Evolutionary conservation across 2,113 vertebrate genomes (phyloP).

Genomic region (Rhinoptilus africanus): DNA sequence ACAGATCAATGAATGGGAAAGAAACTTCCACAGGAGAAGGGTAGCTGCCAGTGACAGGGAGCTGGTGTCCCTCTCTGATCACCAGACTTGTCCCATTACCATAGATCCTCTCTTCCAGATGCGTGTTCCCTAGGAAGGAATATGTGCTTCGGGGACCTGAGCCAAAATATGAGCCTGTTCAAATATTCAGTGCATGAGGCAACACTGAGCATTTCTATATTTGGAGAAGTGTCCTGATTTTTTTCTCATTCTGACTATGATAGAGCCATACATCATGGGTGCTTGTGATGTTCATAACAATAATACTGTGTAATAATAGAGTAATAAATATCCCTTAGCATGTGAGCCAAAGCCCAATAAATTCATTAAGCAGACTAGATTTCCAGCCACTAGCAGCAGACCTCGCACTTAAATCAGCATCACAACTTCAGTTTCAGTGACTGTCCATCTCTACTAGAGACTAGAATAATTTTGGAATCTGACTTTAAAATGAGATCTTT

Average conservation of each 20-base stretch:
- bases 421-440: neutral
- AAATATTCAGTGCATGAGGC: neutral
- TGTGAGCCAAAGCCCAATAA: neutral
- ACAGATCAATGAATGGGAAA: neutral
- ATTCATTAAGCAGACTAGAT: neutral
- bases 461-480: neutral
- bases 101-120: neutral
- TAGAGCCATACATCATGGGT: neutral
- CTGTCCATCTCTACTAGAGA: neutral
- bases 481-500: neutral
- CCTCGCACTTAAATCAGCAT: neutral
- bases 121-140: neutral
- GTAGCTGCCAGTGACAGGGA: neutral
- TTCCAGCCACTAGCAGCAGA: neutral
- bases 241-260: neutral
- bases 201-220: conserved; percentile 20
- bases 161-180: neutral
- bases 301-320: neutral
- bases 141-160: neutral
- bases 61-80: neutral
- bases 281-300: neutral
- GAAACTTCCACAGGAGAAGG: neutral
- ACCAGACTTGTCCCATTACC: neutral
- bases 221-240: neutral
- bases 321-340: conserved; percentile 12